Percentiles rank a stretch among this genome's conserved stretches.
phyloP scores from a whole-genome alignment of 1,140 invertebrate genomes.

The Notospermus geniculatus region DNA sequence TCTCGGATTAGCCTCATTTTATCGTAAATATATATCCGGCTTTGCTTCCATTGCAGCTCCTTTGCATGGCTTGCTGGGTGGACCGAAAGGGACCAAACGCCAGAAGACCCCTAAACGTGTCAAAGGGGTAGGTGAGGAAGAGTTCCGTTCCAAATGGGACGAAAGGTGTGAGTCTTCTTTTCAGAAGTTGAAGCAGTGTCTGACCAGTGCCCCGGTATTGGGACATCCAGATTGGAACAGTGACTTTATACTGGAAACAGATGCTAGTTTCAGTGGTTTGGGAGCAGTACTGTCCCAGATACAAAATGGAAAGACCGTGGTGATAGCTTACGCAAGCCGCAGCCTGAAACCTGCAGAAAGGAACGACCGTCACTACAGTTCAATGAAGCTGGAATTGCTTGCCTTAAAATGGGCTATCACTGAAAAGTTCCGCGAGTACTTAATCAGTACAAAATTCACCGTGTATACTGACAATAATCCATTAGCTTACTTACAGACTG shows the following conservation, averaged over 20 bases:
- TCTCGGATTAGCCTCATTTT: no score
- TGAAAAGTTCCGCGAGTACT: conserved; percentile 13
- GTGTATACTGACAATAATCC: conserved; percentile 21
- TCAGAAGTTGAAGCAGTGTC: conserved; percentile 12
- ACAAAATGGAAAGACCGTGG: conserved; percentile 13
- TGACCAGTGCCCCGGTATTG: conserved; percentile 20
- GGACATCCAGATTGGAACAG: conserved; percentile 20
- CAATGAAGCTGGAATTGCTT: conserved; percentile 17
- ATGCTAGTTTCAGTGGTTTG: conserved; percentile 27
- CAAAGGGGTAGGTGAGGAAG: no score
- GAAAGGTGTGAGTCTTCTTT: no score
- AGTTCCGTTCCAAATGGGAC: no score
- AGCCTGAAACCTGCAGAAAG: conserved; percentile 17
- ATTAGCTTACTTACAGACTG: conserved; percentile 12
- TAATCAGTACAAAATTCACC: conserved; percentile 4
- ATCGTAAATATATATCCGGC: no score
- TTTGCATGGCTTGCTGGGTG: no score
- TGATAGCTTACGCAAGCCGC: conserved; percentile 18
- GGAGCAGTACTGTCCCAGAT: conserved; percentile 37
- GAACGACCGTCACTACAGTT: conserved; percentile 18
- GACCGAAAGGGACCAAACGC: no score
- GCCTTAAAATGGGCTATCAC: conserved; percentile 15
- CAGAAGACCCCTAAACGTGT: no score
- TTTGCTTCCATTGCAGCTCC: no score
- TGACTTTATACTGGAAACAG: conserved; percentile 28